phyloP scores from a whole-genome alignment of 1,140 invertebrate genomes.

The Zaprionus gabonicus region DNA sequence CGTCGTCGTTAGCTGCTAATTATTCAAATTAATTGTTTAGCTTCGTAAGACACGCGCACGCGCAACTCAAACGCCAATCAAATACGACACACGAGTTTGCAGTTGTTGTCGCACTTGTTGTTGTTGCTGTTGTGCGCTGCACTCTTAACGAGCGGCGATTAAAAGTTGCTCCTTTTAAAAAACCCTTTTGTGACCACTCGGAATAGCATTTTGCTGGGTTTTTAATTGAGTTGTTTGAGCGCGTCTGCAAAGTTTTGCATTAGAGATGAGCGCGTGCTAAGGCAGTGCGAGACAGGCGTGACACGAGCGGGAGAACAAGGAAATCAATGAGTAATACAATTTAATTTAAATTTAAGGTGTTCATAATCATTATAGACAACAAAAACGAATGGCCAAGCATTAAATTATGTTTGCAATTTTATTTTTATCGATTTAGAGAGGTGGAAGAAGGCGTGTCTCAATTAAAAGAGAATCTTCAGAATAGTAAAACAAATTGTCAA shows the following conservation, averaged over 20 bases:
- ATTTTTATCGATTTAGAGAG: too few relatives aligned
- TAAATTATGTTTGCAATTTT: too few relatives aligned
- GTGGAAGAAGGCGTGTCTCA: too few relatives aligned
- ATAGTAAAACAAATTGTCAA: too few relatives aligned
- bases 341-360: too few relatives aligned
- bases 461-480: too few relatives aligned
- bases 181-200: constrained; percentile 35
- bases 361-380: too few relatives aligned
- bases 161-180: constrained; percentile 35
- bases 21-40: constrained; percentile 82
- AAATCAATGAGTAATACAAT: too few relatives aligned
- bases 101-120: constrained; percentile 9
- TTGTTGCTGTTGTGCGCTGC: background rate
- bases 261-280: constrained; percentile 12
- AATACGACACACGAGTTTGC: constrained; percentile 35
- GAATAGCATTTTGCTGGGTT: constrained; percentile 34
- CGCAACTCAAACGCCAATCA: constrained; percentile 81
- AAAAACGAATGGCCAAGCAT: too few relatives aligned
- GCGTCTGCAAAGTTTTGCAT: constrained; percentile 22
- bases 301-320: background rate
- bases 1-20: constrained; percentile 77
- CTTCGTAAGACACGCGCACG: constrained; percentile 72
- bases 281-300: background rate
- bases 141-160: constrained; percentile 45
- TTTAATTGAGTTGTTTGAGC: constrained; percentile 52